A percentile compares a stretch with the other conserved stretches of the same genome.
These are phyloP conservation scores for Sycophila texana DNA, from an alignment of 2,888 invertebrate genomes.

Conservation along the genomic window DNA sequence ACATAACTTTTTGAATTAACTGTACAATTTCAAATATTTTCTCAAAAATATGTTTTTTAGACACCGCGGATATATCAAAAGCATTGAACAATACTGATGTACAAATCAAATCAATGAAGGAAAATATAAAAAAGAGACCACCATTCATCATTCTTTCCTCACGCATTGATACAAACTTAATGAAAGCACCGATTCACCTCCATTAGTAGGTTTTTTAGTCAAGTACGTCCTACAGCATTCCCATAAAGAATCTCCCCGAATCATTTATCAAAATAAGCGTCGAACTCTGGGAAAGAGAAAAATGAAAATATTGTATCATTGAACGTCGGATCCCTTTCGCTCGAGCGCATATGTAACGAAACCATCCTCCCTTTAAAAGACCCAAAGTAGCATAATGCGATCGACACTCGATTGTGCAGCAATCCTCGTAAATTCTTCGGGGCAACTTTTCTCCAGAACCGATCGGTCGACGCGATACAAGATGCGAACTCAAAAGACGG, in stretches of 20 bases:
- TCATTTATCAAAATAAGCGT: constrained; percentile 48
- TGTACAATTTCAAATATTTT: background rate
- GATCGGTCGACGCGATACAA: constrained; percentile 36
- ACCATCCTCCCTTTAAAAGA: background rate
- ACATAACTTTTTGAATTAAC: background rate
- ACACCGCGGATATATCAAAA: no score
- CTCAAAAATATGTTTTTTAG: background rate
- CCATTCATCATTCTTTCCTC: constrained; percentile 10
- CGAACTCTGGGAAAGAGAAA: background rate
- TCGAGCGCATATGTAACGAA: constrained; percentile 5
- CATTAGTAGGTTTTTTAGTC: constrained; percentile 16
- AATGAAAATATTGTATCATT: constrained; percentile 54
- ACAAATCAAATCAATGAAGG: constrained; percentile 6
- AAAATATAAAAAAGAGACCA: background rate
- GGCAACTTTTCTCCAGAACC: background rate
- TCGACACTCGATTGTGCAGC: background rate
- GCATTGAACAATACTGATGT: background rate
- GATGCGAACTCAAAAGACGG: background rate
- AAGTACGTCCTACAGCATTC: background rate
- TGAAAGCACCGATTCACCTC: constrained; percentile 32
- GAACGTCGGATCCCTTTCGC: constrained; percentile 4
- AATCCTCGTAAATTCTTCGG: constrained; percentile 1
- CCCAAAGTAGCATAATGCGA: constrained; percentile 10
- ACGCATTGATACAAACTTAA: constrained; percentile 14
- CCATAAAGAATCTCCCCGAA: constrained; percentile 20